Conservation (phyloP, 2,888 invertebrate species). For the Drosophila anceps region DNA sequence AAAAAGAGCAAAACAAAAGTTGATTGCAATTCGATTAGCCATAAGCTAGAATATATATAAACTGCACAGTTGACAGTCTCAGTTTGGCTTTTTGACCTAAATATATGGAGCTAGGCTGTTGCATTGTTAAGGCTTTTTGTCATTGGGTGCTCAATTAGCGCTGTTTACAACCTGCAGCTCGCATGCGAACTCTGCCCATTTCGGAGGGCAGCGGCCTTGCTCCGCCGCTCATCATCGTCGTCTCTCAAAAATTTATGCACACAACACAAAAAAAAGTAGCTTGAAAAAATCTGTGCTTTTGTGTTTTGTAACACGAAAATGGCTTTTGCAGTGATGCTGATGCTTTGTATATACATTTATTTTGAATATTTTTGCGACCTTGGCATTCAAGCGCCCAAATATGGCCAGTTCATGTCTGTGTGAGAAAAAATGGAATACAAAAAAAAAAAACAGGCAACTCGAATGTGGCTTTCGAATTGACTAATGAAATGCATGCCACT, state of each 20-base stretch:
- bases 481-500: constrained; percentile 55
- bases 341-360: constrained; percentile 12
- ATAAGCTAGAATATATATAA: constrained; percentile 66
- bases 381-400: constrained; percentile 78
- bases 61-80: constrained; percentile 64
- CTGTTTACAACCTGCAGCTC: constrained; percentile 28
- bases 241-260: constrained; percentile 59
- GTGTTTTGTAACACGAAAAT: constrained; percentile 66
- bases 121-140: constrained; percentile 18
- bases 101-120: constrained; percentile 35
- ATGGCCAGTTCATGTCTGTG: constrained; percentile 70
- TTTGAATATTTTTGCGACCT: constrained; percentile 56
- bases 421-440: constrained; percentile 26
- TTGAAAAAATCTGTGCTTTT: constrained; percentile 41
- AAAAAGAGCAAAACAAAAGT: constrained; percentile 22
- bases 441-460: constrained; percentile 16
- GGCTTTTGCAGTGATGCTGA: constrained; percentile 30
- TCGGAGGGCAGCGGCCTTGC: constrained; percentile 58
- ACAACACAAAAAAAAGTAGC: constrained; percentile 48
- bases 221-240: constrained; percentile 37
- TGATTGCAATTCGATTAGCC: constrained; percentile 65
- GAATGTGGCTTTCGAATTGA: constrained; percentile 40
- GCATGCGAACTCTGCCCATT: constrained; percentile 42
- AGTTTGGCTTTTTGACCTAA: constrained; percentile 74
- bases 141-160: constrained; percentile 51